Evolutionary conservation across 2,113 vertebrate species (phyloP), one percentile per base, ranked within the genome.

Genomic region (Strix aluco): DNA sequence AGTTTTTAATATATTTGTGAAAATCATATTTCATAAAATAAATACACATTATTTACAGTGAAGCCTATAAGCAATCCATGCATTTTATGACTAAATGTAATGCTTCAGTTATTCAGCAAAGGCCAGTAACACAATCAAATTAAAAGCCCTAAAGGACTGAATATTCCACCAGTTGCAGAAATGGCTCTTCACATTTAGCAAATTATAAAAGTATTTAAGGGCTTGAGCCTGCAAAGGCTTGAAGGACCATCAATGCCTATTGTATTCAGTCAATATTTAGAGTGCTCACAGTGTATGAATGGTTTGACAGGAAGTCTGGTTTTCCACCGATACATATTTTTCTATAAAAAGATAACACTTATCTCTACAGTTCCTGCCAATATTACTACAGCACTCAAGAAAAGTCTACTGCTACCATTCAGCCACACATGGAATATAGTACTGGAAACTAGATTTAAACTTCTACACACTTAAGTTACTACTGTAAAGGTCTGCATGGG

Each of bases 401-500:
- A n/a, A 23, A 47, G 52, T 23, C 57, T 88, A 72, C 20, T 18
- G 44, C n/a, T 86, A 46, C 27, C 19, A 54, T n/a, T 74, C 40
- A 70, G 40, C 32, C 36, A 73, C 46, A 58, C 6, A 32, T 42
- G n/a, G 58, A 57, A 77, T 10, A 47, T 2, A 80, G 11, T 5
- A 32, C 5, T 19, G 17, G 29, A 85, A 84, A 40, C 7, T 2
- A 15, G 55, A 47, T 66, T 84, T 67, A 70, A 66, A 38, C 7
- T 58, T 74, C 51, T 57, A 20, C 6, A 30, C 10, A 15, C 21
- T 86, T 15, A 19, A 66, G 25, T 46, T 73, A n/a, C 46, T 20
- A 11, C 14, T 46, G 65, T 66, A 69, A 77, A 77, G 10, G 20
- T 52, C 5, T 6, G 32, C 0, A 0, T 15, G 12, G 15, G 32